phyloP scores from a whole-genome alignment of 2,888 invertebrate genomes.

The Dicycla oo region DNA sequence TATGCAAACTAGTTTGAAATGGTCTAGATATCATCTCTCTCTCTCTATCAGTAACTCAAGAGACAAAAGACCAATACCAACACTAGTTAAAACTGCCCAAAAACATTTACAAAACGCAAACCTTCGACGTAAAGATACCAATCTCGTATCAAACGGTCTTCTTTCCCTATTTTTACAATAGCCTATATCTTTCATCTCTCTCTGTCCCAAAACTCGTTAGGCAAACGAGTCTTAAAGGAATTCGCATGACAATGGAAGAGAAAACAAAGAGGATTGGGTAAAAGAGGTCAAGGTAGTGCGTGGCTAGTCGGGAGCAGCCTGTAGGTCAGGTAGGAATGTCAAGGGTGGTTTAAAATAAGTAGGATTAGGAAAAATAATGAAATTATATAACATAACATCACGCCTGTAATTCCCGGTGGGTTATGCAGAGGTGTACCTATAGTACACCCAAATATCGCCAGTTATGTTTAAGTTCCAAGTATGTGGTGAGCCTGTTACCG shows the following conservation, averaged over 20 bases:
- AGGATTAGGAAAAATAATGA: neutral
- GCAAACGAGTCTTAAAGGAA: constrained; percentile 56
- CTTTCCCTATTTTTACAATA: constrained; percentile 52
- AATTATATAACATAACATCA: neutral
- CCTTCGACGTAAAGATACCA: constrained; percentile 51
- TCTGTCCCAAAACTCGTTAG: constrained; percentile 54
- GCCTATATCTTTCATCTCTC: constrained; percentile 54
- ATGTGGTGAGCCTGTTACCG: too few species aligned
- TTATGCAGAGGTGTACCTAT: neutral
- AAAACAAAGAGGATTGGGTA: constrained; percentile 43
- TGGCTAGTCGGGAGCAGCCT: neutral
- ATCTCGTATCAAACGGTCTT: constrained; percentile 47
- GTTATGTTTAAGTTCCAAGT: neutral
- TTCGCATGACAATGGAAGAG: constrained; percentile 53
- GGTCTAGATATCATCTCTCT: neutral
- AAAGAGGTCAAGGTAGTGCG: constrained; percentile 53
- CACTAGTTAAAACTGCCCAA: constrained; percentile 28
- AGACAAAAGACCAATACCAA: constrained; percentile 3
- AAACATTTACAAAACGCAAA: constrained; percentile 41
- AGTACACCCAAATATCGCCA: neutral
- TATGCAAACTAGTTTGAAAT: neutral
- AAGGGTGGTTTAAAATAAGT: constrained; percentile 13
- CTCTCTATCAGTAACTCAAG: constrained; percentile 6
- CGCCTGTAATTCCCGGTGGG: neutral
- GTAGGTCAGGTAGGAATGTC: constrained; percentile 38